Conservation (phyloP, 2,888 invertebrate genomes). For the Hyposoter dolosus region DNA sequence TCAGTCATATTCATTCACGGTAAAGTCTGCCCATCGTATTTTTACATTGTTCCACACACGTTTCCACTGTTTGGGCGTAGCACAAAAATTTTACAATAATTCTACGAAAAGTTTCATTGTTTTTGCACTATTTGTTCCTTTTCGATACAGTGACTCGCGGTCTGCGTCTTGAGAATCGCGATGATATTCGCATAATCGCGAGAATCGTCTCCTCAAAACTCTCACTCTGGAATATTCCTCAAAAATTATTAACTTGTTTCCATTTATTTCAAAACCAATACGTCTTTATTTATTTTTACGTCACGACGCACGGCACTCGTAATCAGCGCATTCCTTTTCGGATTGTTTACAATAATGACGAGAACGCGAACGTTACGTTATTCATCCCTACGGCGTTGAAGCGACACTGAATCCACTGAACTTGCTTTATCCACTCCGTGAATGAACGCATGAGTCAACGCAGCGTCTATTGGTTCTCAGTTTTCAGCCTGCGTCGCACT, state of each 20-base stretch:
- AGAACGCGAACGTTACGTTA: constrained; percentile 15
- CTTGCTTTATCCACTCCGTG: constrained; percentile 13
- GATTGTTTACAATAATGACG: constrained; percentile 3
- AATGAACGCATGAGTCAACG: constrained; percentile 52
- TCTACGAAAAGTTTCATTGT: not conserved
- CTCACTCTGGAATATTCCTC: not conserved
- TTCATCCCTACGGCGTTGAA: constrained; percentile 48
- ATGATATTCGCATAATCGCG: constrained; percentile 1
- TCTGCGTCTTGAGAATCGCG: constrained; percentile 2
- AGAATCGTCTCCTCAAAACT: not conserved
- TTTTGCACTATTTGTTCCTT: not conserved
- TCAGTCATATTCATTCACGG: constrained; percentile 11
- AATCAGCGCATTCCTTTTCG: not conserved
- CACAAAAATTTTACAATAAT: not conserved
- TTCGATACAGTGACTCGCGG: not conserved
- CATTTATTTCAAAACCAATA: not conserved
- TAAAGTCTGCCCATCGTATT: not conserved
- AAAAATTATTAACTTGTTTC: not conserved
- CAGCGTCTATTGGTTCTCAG: constrained; percentile 47
- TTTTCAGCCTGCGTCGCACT: constrained; percentile 62
- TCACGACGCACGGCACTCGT: not conserved
- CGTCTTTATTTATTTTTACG: not conserved
- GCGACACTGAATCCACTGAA: constrained; percentile 58
- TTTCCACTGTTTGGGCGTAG: not conserved
- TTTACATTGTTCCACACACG: not conserved